Conservation (phyloP, 2,113 vertebrate species). For the Alethe diademata region DNA sequence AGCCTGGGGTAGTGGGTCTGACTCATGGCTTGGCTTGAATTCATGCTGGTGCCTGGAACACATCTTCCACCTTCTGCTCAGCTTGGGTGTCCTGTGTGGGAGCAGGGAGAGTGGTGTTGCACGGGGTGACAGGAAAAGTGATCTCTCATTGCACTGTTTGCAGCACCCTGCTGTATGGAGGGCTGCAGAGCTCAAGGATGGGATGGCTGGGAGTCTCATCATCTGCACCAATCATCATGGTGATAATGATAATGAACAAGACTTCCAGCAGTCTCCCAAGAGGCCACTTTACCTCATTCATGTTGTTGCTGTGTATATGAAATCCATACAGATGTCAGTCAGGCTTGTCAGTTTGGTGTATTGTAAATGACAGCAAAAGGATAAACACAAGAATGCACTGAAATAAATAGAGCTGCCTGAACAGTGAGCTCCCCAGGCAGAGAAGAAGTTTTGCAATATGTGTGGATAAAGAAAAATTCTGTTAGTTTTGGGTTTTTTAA, state of each 20-base stretch:
- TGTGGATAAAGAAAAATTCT: neutral
- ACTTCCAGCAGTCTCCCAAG: neutral
- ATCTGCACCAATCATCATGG: neutral
- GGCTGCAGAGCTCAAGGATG: neutral
- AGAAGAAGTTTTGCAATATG: neutral
- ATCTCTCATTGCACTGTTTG: neutral
- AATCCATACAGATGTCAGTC: constrained; percentile 44
- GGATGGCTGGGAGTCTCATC: neutral
- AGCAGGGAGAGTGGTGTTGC: neutral
- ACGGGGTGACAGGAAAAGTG: neutral
- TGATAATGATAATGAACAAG: constrained; percentile 30
- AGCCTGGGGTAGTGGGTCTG: neutral
- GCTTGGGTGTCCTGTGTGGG: neutral
- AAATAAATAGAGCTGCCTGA: neutral
- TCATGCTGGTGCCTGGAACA: neutral
- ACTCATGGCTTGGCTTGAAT: neutral
- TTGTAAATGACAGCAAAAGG: constrained; percentile 22
- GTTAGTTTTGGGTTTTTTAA: neutral
- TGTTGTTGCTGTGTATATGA: neutral
- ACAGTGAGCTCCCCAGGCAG: neutral
- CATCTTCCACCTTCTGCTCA: neutral
- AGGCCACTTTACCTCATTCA: constrained; percentile 22
- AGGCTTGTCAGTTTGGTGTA: constrained; percentile 3
- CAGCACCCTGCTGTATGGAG: neutral
- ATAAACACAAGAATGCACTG: neutral